Conservation (phyloP, 2,888 invertebrate species). For the Lumbricus terrestris region DNA sequence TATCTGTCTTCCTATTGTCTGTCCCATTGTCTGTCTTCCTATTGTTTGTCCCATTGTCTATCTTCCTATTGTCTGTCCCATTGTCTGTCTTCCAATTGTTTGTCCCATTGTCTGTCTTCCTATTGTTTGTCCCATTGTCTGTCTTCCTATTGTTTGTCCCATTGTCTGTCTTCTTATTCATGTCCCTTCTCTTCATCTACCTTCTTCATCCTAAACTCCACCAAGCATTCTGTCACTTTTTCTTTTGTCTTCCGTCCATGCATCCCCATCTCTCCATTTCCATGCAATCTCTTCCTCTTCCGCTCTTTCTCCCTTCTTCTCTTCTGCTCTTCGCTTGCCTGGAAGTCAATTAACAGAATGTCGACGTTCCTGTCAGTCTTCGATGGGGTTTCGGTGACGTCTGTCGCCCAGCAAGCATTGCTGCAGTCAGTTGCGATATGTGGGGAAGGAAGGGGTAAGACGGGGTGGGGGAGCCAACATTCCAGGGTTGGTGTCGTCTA, state of each 20-base stretch:
- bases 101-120: no score
- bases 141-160: no score
- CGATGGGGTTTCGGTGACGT: not conserved
- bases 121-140: no score
- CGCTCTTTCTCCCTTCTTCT: not conserved
- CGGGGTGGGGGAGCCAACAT: not conserved
- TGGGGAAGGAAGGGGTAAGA: not conserved
- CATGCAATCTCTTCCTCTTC: not conserved
- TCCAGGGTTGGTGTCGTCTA: not conserved
- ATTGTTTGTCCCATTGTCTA: no score
- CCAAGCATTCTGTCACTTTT: not conserved
- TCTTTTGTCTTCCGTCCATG: no score
- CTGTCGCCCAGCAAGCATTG: no score
- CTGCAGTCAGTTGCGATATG: no score
- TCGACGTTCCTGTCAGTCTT: not conserved
- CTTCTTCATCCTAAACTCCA: not conserved
- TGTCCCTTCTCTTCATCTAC: not conserved
- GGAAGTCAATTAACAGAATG: not conserved
- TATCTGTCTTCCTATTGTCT: no score
- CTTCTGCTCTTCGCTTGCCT: not conserved
- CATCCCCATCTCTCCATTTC: not conserved
- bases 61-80: no score
- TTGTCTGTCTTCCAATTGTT: no score
- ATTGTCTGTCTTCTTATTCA: not conserved
- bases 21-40: not conserved